A percentile compares a stretch with the other conserved stretches of the same genome.
Conservation (phyloP, 2,113 vertebrate species). For the Promerops cafer region DNA sequence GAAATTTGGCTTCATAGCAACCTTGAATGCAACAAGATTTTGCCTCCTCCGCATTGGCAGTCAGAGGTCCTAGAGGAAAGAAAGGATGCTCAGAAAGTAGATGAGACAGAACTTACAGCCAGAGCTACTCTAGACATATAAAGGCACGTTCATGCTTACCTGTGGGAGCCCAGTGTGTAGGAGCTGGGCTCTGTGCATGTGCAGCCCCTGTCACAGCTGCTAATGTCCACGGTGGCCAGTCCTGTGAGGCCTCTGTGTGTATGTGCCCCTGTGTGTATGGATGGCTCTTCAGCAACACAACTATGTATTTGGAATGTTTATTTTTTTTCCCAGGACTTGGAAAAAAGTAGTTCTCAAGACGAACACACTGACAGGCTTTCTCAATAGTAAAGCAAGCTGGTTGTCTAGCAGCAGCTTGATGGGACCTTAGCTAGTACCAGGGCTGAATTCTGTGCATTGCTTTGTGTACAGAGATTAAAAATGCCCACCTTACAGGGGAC, state of each 20-base stretch:
- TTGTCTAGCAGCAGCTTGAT: neutral
- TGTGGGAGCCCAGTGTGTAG: neutral
- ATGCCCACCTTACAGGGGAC: neutral
- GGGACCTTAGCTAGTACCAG: neutral
- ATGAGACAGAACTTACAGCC: neutral
- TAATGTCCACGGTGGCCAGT: fast-evolving
- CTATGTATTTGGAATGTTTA: neutral
- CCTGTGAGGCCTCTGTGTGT: neutral
- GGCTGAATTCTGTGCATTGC: neutral
- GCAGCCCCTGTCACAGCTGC: neutral
- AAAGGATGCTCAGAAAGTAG: neutral
- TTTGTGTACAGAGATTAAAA: neutral
- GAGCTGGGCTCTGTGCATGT: neutral
- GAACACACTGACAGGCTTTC: neutral
- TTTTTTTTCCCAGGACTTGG: neutral
- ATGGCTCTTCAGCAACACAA: neutral
- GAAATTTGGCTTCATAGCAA: neutral
- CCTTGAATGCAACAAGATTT: neutral
- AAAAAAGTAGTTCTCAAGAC: neutral
- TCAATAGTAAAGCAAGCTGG: neutral
- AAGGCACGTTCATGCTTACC: too few relatives aligned
- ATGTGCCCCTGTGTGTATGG: fast-evolving
- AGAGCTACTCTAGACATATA: neutral
- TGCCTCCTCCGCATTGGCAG: fast-evolving
- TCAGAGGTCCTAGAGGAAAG: neutral